Evolutionary conservation across 2,113 vertebrate genomes (phyloP).

Genomic region (Dipodomys ordii): DNA sequence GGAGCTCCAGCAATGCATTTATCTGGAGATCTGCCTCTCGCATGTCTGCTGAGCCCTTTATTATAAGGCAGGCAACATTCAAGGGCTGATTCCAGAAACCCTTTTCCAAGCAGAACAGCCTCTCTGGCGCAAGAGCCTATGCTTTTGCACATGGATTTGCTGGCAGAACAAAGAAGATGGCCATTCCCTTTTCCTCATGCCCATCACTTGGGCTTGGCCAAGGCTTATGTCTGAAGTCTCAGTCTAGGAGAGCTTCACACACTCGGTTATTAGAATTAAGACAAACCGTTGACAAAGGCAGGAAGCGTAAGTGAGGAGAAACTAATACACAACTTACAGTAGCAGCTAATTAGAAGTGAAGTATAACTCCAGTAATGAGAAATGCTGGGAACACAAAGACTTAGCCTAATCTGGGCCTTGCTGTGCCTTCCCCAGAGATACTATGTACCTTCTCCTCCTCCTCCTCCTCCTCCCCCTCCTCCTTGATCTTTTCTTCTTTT

Average conservation of each 20-base stretch:
- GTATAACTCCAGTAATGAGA: not conserved
- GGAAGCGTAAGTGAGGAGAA: conserved; percentile 49
- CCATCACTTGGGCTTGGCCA: not conserved
- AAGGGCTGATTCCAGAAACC: conserved; percentile 46
- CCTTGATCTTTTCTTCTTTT: no score
- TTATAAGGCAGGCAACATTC: conserved; percentile 51
- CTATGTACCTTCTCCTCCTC: no score
- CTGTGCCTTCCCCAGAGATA: not conserved
- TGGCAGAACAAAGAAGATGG: conserved; percentile 33
- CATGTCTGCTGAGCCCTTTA: conserved; percentile 38
- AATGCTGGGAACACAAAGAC: not conserved
- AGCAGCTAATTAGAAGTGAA: conserved; percentile 26
- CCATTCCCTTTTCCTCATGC: conserved; percentile 41
- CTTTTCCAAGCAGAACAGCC: conserved; percentile 65
- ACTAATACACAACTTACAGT: not conserved
- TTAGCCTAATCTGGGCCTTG: not conserved
- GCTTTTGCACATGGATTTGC: conserved; percentile 56
- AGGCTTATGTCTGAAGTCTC: conserved; percentile 32
- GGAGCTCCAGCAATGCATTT: conserved; percentile 10
- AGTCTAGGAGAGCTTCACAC: conserved; percentile 18
- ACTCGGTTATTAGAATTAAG: not conserved
- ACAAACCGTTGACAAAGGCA: not conserved
- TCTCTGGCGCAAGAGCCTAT: conserved; percentile 39
- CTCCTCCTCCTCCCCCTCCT: no score
- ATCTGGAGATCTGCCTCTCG: conserved; percentile 56